Percentiles rank a stretch among this genome's conserved stretches.
These are phyloP conservation scores for Myotis planiceps DNA, from an alignment of 2,797 vertebrate genomes.

Conservation along the genomic window DNA sequence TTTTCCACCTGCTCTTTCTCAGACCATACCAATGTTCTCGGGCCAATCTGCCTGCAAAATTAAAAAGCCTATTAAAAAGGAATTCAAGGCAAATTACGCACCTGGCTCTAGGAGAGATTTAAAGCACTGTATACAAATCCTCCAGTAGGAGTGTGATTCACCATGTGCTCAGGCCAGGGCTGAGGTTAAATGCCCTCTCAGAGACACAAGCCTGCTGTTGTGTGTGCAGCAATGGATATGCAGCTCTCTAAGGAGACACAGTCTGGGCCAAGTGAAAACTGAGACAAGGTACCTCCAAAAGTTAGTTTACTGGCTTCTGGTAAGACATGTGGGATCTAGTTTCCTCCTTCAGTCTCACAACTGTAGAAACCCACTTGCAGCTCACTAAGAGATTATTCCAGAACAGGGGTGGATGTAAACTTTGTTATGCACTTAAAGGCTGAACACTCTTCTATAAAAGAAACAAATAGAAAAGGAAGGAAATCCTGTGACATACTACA, in stretches of 20 bases:
- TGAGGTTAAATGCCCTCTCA: not conserved
- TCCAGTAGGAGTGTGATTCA: not conserved
- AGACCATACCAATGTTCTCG: slow-evolving; percentile 95
- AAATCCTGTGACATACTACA: not conserved
- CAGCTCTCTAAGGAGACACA: not conserved
- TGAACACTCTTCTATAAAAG: not conserved
- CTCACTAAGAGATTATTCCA: not conserved
- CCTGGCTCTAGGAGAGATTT: not conserved
- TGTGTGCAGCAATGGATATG: rapidly evolving
- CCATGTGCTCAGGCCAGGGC: not conserved
- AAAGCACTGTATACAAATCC: not conserved
- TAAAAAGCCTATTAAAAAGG: slow-evolving; percentile 69
- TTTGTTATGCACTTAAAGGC: not conserved
- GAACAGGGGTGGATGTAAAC: not conserved
- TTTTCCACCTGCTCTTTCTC: slow-evolving; percentile 95
- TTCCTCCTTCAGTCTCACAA: not conserved
- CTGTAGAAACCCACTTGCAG: not conserved
- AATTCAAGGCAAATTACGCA: slow-evolving; percentile 1
- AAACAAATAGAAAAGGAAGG: not conserved
- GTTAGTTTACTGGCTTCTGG: not conserved
- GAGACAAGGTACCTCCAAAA: not conserved
- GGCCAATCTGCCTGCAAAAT: slow-evolving; percentile 92
- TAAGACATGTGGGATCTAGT: not conserved
- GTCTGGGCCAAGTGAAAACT: not conserved
- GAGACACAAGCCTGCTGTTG: not conserved